Evolutionary conservation across 2,113 vertebrate genomes (phyloP), one percentile per base, ranked within the genome.

Genomic region (Prunella himalayana): DNA sequence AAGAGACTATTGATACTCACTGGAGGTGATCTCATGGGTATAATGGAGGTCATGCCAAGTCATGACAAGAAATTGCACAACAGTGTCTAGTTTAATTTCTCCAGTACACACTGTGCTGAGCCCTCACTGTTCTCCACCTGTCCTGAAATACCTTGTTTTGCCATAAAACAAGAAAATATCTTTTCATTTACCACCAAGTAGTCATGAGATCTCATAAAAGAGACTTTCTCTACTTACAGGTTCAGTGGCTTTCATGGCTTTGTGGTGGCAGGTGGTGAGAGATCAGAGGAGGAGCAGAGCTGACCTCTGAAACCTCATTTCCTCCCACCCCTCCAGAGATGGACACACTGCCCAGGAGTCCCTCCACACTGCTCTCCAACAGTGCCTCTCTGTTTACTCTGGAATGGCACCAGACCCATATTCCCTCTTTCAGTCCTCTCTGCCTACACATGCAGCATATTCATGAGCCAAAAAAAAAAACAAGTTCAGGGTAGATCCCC

Each of bases 1-100:
- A 92, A 86, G 57, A 93, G 61, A 49, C 80, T 94, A 96, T 92
- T 94, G 95, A 88, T 96, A 88, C 85, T 92, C 7, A 1, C 49
- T 94, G 77, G 80, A 86, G 80, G 68, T 90, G 88, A 93, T 94
- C 94, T 95, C 93, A 84, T 78, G 79, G 69, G 68, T 86, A 78
- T 71, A 96, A 90, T 49, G 69, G 82, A 95, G 90, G 88, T 95
- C 82, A 88, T 2, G 9, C 76, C 82, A 92, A 97, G 92, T 84
- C 82, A 94, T 44, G 53, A 71, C 80, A 95, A 96, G 90, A 94
- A 92, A 84, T 93, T 84, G 80, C 86, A 83, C 82, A 86, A 60
- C n/a, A 92, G 35, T 53, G 79, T 28, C 37, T 65, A 84, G 49
- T 33, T 64, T 90, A 71, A 75, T 95, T 86, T 94, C 65, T 64